Evolutionary conservation across 1,140 invertebrate genomes (phyloP), one percentile per base, ranked within the genome.

Genomic region (Glomeris maerens): DNA sequence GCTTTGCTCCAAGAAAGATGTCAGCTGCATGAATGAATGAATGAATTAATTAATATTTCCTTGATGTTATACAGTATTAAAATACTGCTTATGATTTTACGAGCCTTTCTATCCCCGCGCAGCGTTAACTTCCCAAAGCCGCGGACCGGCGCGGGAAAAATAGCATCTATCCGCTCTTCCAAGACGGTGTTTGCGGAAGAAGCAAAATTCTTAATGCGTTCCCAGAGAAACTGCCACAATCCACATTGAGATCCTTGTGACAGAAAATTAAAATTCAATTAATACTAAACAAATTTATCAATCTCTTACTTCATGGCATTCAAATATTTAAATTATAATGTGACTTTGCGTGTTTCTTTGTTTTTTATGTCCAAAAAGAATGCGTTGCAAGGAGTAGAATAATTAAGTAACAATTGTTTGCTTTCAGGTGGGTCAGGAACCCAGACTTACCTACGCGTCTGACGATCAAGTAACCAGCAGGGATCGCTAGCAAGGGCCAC

Each of bases 401-500:
- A n/a, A n/a, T n/a, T n/a, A n/a, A n/a, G n/a, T n/a, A n/a, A n/a
- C n/a, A n/a, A n/a, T n/a, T n/a, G n/a, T n/a, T n/a, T n/a, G n/a
- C n/a, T n/a, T n/a, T n/a, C n/a, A n/a, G n/a, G n/a, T n/a, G n/a
- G n/a, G n/a, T n/a, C n/a, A n/a, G n/a, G n/a, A n/a, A n/a, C n/a
- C n/a, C n/a, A 36, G 14, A 14, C 64, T 59, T 54, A 72, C 78
- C 74, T 20, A 74, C 54, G 58, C 72, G 67, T 55, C 80, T 79
- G 4, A 78, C 53, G 21, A 74, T 57, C 56, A 79, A 79, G 56
- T 82, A 76, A 10, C 72, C 62, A 28, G 83, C 64, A 10, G 79
- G 79, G 47, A 84, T 58, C 3, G 78, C 70, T 2, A 85, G 56
- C 2, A 84, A 64, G 25, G 76, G 72, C 23, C 83, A 60, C n/a